phyloP scores from a whole-genome alignment of 1,140 invertebrate species.

The Parapsyche elsis region DNA sequence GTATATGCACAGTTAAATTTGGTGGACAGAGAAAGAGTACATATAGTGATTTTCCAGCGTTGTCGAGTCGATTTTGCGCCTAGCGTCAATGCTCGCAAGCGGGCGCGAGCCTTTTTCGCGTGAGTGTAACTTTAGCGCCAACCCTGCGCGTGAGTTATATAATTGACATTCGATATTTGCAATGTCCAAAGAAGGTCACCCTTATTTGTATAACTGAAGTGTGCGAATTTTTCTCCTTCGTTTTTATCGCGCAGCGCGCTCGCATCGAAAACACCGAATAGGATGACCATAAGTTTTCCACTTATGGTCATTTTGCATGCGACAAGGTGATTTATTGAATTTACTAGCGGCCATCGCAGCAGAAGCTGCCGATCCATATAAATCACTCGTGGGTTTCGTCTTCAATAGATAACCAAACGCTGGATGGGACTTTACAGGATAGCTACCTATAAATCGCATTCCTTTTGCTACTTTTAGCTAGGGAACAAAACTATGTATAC shows the following conservation, averaged over 20 bases:
- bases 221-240: slow-evolving; percentile 15
- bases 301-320: slow-evolving; percentile 30
- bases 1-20: no score
- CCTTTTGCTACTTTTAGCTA: no score
- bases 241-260: not conserved
- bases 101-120: no score
- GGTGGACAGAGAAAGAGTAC: no score
- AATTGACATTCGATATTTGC: slow-evolving; percentile 2
- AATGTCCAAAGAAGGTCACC: slow-evolving; percentile 20
- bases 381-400: not conserved
- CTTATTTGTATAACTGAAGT: slow-evolving; percentile 27
- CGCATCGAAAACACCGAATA: slow-evolving; percentile 19
- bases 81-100: no score
- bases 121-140: no score
- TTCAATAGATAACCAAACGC: not conserved
- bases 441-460: no score
- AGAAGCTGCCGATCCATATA: slow-evolving; percentile 14
- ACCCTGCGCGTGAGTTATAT: no score
- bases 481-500: no score
- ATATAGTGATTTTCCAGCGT: no score
- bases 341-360: slow-evolving; percentile 1
- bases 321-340: slow-evolving; percentile 33
- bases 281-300: slow-evolving; percentile 25
- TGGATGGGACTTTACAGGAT: not conserved
- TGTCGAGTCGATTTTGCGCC: no score